These are phyloP conservation scores for Drosophila tani DNA, from an alignment of 1,140 invertebrate species.

Conservation along the genomic window DNA sequence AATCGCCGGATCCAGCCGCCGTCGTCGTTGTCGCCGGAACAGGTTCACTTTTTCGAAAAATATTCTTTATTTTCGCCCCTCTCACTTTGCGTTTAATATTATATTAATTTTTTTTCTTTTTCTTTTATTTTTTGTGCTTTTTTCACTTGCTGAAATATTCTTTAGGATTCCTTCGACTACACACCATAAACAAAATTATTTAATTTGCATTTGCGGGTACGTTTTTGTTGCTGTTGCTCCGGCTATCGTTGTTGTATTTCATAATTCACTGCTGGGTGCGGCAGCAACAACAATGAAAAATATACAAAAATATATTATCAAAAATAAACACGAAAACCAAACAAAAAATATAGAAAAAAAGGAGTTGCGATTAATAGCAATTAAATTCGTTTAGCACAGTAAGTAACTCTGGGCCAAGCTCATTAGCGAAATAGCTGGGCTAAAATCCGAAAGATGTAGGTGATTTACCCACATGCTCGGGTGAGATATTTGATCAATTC, in stretches of 20 bases:
- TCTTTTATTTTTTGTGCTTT: constrained; percentile 1
- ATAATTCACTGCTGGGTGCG: constrained; percentile 38
- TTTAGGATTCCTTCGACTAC: constrained; percentile 24
- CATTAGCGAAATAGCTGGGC: constrained; percentile 17
- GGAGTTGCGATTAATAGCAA: constrained; percentile 23
- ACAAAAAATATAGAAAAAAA: constrained; percentile 25
- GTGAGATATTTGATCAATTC: constrained; percentile 20
- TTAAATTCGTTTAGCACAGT: constrained; percentile 23
- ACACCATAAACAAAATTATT: constrained; percentile 46
- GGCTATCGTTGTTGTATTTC: constrained; percentile 33
- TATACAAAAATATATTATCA: constrained; percentile 1
- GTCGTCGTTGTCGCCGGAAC: constrained; percentile 13
- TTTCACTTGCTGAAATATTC: constrained; percentile 35
- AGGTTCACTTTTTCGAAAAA: constrained; percentile 42
- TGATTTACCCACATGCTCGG: constrained; percentile 15
- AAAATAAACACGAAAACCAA: constrained; percentile 19
- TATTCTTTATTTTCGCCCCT: constrained; percentile 10
- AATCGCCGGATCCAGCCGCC: constrained; percentile 34
- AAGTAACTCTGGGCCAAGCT: constrained; percentile 14
- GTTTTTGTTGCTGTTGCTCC: constrained; percentile 3
- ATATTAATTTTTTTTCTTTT: not conserved
- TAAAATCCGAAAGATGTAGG: constrained; percentile 12
- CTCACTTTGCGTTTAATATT: constrained; percentile 6
- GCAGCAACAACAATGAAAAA: constrained; percentile 13
- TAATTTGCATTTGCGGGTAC: constrained; percentile 39